These are phyloP conservation scores for Manacus vitellinus DNA, from an alignment of 2,113 vertebrate genomes.

Conservation along the genomic window DNA sequence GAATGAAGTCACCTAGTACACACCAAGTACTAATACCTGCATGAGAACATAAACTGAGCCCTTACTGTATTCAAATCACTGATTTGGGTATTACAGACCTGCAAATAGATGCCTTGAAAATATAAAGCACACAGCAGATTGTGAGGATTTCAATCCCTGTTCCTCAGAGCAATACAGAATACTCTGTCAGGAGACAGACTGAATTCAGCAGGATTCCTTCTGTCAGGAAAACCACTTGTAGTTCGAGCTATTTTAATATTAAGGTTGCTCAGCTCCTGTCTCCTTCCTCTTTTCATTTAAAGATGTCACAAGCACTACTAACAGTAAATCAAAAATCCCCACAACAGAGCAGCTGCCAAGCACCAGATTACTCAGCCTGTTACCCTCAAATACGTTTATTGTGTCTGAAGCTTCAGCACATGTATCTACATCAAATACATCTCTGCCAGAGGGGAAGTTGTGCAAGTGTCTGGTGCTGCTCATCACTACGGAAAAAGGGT, in stretches of 20 bases:
- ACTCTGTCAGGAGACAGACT: neutral
- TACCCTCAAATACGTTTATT: constrained; percentile 4
- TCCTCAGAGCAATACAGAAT: neutral
- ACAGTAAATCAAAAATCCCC: constrained; percentile 47
- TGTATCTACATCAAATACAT: constrained; percentile 7
- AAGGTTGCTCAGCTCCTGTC: neutral
- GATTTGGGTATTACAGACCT: neutral
- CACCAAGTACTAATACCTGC: neutral
- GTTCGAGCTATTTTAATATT: neutral
- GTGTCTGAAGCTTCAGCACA: constrained; percentile 10
- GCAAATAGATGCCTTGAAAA: neutral
- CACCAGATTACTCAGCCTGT: constrained; percentile 54
- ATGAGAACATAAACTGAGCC: neutral
- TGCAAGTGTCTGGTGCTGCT: neutral
- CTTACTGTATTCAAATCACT: neutral
- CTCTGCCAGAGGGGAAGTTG: constrained; percentile 29
- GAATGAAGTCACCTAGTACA: neutral
- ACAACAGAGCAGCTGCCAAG: constrained; percentile 33
- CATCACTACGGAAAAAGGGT: neutral
- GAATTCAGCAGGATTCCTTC: neutral
- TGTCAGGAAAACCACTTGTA: neutral
- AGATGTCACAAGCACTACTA: constrained; percentile 32
- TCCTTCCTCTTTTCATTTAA: constrained; percentile 37
- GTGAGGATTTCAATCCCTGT: neutral
- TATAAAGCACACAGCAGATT: fast-evolving